Base-by-base conservation (phyloP, 2,888 invertebrate genomes). In the Agrotis clavis region DNA sequence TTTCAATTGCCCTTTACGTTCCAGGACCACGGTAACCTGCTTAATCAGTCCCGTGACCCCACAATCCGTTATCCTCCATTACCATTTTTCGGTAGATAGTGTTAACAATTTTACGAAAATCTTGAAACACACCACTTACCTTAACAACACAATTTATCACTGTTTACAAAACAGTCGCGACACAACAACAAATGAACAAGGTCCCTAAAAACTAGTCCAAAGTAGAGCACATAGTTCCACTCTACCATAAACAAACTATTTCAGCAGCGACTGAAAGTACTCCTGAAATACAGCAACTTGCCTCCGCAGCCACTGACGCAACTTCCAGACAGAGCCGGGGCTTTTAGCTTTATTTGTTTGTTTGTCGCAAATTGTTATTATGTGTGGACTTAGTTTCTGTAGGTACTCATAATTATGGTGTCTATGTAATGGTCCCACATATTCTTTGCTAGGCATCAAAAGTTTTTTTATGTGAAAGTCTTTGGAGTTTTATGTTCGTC, bases 301-400 rank as follows among this genome's bases (percentile, higher is more conserved):
- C 57, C 74, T 80, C 81, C 86, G 74, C 75, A 63, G 67, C 59
- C 67, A 79, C 78, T 73, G 79, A 62, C 79, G 65, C 68, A 81
- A 86, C 71, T 82, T 86, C 57, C 71, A 69, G 35, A 54, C 78
- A 67, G 50, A 59, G 59, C 61, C 54, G 9, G 47, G 48, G 75
- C 73, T 78, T 70, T 86, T 60, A 73, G 76, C 56, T 85, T 87
- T 87, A 83, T 83, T 80, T 74, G 77, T 87, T 85, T 84, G 80
- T 85, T 82, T 83, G 82, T 79, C 66, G 30, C 64, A 30, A 68
- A 76, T 76, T 79, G 74, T 71, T 67, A 62, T 71, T 67, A 57
- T 69, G 48, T 53, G 74, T 57, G 61, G 47, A 18, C 19, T 6
- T 63, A 57, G 61, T 78, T 51, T 61, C 25, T 13, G 51, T n/a